These are phyloP conservation scores for Tinea semifulvella DNA, from an alignment of 2,888 invertebrate genomes.

Conservation along the genomic window DNA sequence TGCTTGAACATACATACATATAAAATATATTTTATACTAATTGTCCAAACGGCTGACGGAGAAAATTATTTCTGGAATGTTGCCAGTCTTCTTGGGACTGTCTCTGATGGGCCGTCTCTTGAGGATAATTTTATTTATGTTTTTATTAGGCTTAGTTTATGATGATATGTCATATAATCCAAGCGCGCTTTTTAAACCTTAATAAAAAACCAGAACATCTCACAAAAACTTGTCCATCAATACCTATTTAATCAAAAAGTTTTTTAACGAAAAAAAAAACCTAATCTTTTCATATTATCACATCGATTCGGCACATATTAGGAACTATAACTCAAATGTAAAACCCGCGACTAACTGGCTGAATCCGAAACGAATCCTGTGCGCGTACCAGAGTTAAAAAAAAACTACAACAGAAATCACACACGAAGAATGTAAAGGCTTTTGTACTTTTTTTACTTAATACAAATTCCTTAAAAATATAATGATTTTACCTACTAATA, in stretches of 20 bases:
- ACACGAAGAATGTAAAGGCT: conserved; percentile 9
- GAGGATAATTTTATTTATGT: too few species aligned
- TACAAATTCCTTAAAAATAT: conserved; percentile 2
- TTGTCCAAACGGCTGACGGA: too few species aligned
- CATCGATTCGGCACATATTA: conserved; percentile 11
- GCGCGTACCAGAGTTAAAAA: conserved; percentile 1
- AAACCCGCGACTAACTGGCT: conserved; percentile 12
- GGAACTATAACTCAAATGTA: conserved; percentile 12
- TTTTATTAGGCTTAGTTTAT: too few species aligned
- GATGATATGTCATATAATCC: too few species aligned
- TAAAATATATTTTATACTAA: too few species aligned
- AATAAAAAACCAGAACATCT: too few species aligned
- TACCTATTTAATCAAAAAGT: not conserved
- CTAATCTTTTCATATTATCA: conserved; percentile 4
- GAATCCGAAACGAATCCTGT: conserved; percentile 13
- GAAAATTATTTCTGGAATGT: too few species aligned
- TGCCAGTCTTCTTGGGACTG: too few species aligned
- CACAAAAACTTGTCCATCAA: not conserved
- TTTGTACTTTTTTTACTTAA: not conserved
- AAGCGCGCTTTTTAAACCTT: too few species aligned
- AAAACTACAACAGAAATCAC: not conserved
- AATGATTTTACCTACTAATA: too few species aligned
- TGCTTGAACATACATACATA: too few species aligned
- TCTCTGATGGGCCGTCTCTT: too few species aligned
- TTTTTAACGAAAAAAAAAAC: not conserved